Evolutionary conservation across 1,140 invertebrate species (phyloP).

Genomic region (Anastrepha obliqua): DNA sequence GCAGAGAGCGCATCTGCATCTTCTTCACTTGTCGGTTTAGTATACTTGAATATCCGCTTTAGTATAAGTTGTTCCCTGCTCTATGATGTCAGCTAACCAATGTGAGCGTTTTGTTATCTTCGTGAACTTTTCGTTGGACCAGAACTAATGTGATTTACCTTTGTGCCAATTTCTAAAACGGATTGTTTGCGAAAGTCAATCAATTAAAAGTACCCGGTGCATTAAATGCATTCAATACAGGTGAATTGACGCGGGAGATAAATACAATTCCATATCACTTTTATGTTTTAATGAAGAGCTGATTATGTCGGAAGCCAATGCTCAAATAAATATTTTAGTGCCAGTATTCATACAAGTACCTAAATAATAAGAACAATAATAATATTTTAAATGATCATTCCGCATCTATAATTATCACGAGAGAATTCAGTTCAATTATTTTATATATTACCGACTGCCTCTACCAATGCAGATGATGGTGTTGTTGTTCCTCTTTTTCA

Average conservation of each 20-base stretch:
- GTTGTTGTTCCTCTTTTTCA: conserved; percentile 33
- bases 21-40: conserved; percentile 39
- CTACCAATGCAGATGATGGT: background rate
- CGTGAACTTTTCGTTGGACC: background rate
- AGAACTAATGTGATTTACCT: background rate
- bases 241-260: background rate
- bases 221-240: background rate
- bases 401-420: conserved; percentile 59
- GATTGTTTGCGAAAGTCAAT: conserved; percentile 13
- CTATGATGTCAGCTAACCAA: conserved; percentile 19
- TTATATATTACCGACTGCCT: background rate
- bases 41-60: conserved; percentile 55
- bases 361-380: too few species aligned
- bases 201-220: background rate
- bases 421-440: conserved; percentile 28
- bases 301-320: background rate
- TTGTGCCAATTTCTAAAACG: background rate
- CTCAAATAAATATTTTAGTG: conserved; percentile 46
- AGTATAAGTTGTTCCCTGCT: conserved; percentile 14
- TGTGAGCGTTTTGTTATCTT: background rate
- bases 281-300: too few species aligned
- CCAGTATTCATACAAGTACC: too few species aligned
- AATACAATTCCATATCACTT: too few species aligned
- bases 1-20: conserved; percentile 42
- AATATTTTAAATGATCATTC: conserved; percentile 70